phyloP scores from a whole-genome alignment of 2,888 invertebrate species.

The Pollenia amentaria region DNA sequence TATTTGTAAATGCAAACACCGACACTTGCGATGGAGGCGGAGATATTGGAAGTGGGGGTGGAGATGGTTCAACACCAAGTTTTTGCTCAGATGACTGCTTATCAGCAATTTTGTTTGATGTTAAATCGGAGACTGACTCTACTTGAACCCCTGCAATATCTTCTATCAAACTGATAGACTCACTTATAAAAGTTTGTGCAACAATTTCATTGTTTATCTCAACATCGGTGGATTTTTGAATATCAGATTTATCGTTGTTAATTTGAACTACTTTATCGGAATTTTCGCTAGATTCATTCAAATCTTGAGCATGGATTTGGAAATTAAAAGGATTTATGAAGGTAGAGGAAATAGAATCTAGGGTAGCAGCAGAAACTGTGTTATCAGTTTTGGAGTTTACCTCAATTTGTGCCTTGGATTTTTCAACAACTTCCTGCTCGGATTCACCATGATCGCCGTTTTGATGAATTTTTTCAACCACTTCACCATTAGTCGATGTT shows the following conservation, averaged over 20 bases:
- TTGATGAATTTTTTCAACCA: conserved; percentile 78
- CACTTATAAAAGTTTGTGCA: conserved; percentile 63
- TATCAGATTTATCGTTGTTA: conserved; percentile 60
- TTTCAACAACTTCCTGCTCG: conserved; percentile 77
- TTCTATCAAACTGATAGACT: conserved; percentile 13
- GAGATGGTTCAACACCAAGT: conserved; percentile 78
- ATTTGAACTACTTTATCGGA: conserved; percentile 51
- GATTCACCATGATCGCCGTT: conserved; percentile 79
- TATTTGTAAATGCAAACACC: conserved; percentile 87
- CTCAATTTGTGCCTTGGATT: conserved; percentile 82
- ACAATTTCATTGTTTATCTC: conserved; percentile 55
- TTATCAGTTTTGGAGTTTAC: conserved; percentile 77
- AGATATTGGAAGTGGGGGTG: conserved; percentile 90
- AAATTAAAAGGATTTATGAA: conserved; percentile 74
- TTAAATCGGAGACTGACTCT: conserved; percentile 74
- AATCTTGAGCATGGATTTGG: conserved; percentile 64
- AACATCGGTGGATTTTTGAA: conserved; percentile 67
- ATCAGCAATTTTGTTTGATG: conserved; percentile 10
- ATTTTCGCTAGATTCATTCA: conserved; percentile 57
- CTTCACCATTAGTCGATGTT: conserved; percentile 68
- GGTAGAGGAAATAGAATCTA: conserved; percentile 72
- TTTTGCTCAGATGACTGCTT: conserved; percentile 25
- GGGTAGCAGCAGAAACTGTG: conserved; percentile 71
- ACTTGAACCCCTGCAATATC: conserved; percentile 73
- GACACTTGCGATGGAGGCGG: conserved; percentile 91